Evolutionary conservation across 2,888 invertebrate species (phyloP).

Genomic region (Meteorus colon): DNA sequence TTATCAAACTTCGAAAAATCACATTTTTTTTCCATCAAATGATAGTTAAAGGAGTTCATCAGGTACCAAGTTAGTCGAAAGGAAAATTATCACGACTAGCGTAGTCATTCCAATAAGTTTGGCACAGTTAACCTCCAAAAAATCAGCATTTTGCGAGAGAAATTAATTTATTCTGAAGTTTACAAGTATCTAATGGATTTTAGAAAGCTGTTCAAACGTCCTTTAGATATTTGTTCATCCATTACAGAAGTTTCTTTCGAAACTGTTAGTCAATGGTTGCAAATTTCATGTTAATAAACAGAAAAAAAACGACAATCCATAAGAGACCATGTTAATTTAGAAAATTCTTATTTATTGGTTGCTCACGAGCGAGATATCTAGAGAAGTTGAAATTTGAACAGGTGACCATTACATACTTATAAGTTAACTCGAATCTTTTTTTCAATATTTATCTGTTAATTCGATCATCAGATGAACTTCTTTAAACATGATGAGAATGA

Average conservation of each 20-base stretch:
- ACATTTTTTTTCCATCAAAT: no score
- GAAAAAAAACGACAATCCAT: not conserved
- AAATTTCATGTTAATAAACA: not conserved
- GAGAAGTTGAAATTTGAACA: not conserved
- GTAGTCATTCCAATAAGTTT: constrained; percentile 32
- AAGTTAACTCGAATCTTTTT: not conserved
- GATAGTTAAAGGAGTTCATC: not conserved
- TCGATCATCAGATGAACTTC: not conserved
- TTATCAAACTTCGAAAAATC: no score
- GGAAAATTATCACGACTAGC: constrained; percentile 30
- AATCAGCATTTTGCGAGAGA: no score
- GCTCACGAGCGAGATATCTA: no score
- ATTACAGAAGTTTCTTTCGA: constrained; percentile 10
- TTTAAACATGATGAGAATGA: no score
- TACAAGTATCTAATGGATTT: not conserved
- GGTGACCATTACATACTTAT: not conserved
- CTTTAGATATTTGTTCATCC: not conserved
- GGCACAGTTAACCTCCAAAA: not conserved
- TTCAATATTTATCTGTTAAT: not conserved
- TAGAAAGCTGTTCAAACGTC: not conserved
- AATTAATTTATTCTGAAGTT: no score
- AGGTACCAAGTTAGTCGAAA: constrained; percentile 27
- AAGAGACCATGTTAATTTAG: not conserved
- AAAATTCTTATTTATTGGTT: not conserved
- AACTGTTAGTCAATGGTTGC: not conserved